Percentiles rank a stretch among this genome's conserved stretches.
phyloP scores from a whole-genome alignment of 2,113 vertebrate genomes.

The Chloebia gouldiae region DNA sequence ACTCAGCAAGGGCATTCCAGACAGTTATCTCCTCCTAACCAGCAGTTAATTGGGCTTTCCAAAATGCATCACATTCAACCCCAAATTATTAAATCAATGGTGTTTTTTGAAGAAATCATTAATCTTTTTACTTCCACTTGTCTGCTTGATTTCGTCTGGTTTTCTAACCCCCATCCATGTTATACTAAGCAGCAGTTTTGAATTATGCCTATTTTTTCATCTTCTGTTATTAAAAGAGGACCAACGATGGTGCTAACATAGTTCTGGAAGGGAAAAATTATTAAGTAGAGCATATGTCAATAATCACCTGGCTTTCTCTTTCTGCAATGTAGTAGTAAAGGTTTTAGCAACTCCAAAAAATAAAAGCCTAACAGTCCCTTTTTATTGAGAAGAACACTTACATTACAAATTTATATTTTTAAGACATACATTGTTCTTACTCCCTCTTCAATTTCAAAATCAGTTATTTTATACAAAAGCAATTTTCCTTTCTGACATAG shows the following conservation, averaged over 20 bases:
- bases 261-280: not conserved
- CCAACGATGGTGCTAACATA: not conserved
- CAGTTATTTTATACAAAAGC: not conserved
- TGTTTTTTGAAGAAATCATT: not conserved
- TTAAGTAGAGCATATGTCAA: not conserved
- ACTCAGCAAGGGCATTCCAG: not conserved
- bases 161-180: not conserved
- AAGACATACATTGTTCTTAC: not conserved
- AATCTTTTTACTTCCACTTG: not conserved
- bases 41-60: conserved; percentile 5
- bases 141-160: not conserved
- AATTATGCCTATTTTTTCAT: not conserved
- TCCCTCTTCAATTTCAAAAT: not conserved
- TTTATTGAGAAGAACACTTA: not conserved
- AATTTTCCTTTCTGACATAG: not conserved
- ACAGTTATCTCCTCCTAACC: not conserved
- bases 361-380: not conserved
- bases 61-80: not conserved
- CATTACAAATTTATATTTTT: not conserved
- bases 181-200: not conserved
- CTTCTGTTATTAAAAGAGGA: not conserved
- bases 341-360: not conserved
- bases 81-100: conserved; percentile 30
- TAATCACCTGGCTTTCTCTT: not conserved
- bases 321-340: not conserved